A percentile compares a stretch with the other conserved stretches of the same genome.
These are phyloP conservation scores for Lathamus discolor DNA, from an alignment of 2,113 vertebrate genomes.

Conservation along the genomic window DNA sequence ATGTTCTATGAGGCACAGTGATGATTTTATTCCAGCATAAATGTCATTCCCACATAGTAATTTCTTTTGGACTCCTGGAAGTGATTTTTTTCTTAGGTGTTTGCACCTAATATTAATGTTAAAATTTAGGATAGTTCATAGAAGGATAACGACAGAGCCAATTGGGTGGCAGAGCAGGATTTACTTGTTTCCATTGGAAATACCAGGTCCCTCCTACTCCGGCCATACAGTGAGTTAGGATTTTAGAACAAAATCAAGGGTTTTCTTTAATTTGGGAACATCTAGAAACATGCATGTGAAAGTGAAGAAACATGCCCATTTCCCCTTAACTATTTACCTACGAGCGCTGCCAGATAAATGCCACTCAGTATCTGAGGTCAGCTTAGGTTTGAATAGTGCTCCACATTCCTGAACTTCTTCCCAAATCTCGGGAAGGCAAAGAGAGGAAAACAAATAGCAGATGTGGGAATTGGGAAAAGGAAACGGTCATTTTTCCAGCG, in stretches of 20 bases:
- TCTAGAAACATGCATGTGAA: background rate
- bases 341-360: background rate
- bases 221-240: background rate
- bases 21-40: constrained; percentile 58
- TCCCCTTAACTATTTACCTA: background rate
- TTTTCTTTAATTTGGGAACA: background rate
- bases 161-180: constrained; percentile 1
- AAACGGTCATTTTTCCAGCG: constrained; percentile 57
- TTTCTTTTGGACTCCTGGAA: constrained; percentile 12
- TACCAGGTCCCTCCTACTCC: background rate
- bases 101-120: constrained; percentile 43
- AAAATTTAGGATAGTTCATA: background rate
- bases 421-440: constrained; percentile 19
- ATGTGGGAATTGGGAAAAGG: constrained; percentile 55
- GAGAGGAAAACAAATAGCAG: constrained; percentile 60
- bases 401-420: constrained; percentile 38
- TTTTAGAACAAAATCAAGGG: background rate
- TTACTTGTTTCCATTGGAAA: constrained; percentile 1
- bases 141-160: constrained; percentile 1
- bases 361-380: background rate
- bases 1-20: background rate
- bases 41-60: constrained; percentile 49
- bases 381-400: background rate
- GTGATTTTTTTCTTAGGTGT: constrained; percentile 12
- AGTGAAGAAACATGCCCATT: background rate